Conservation (phyloP, 2,888 invertebrate species). For the Pammene fasciana region DNA sequence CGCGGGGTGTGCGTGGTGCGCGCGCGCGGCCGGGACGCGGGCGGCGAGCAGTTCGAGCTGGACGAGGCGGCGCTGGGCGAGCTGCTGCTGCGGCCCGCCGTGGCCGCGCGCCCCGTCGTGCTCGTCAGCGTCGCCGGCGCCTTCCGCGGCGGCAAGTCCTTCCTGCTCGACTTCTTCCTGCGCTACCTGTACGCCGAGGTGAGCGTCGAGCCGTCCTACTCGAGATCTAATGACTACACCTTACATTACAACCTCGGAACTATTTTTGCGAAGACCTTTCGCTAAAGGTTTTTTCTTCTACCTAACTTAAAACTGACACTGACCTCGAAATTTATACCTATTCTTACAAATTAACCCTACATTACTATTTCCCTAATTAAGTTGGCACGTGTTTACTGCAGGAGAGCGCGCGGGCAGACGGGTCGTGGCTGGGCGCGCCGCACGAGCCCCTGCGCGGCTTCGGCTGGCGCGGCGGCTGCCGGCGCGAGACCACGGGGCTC, state of each 20-base stretch:
- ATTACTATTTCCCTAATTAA: too few relatives aligned
- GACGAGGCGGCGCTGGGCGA: constrained; percentile 41
- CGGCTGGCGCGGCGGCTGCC: constrained; percentile 96
- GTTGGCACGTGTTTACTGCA: not conserved
- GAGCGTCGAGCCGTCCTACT: not conserved
- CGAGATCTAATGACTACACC: too few relatives aligned
- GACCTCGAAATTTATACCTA: too few relatives aligned
- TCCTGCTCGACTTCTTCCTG: constrained; percentile 58
- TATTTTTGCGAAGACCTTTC: too few relatives aligned
- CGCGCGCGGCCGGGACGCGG: not conserved
- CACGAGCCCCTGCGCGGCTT: constrained; percentile 92
- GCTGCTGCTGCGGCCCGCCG: constrained; percentile 46
- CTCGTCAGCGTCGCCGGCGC: constrained; percentile 44
- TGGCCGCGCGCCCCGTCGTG: constrained; percentile 51
- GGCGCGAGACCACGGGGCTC: constrained; percentile 97
- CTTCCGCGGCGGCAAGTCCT: constrained; percentile 42
- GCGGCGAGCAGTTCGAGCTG: constrained; percentile 38
- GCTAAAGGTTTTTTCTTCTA: too few relatives aligned
- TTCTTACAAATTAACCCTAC: too few relatives aligned
- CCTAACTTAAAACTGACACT: too few relatives aligned
- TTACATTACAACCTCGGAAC: too few relatives aligned
- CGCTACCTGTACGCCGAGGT: constrained; percentile 56
- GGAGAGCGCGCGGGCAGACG: constrained; percentile 51
- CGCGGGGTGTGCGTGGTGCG: constrained; percentile 16
- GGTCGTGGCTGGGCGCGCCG: constrained; percentile 91